Evolutionary conservation across 2,113 vertebrate species (phyloP).

Genomic region (Nerophis lumbriciformis): DNA sequence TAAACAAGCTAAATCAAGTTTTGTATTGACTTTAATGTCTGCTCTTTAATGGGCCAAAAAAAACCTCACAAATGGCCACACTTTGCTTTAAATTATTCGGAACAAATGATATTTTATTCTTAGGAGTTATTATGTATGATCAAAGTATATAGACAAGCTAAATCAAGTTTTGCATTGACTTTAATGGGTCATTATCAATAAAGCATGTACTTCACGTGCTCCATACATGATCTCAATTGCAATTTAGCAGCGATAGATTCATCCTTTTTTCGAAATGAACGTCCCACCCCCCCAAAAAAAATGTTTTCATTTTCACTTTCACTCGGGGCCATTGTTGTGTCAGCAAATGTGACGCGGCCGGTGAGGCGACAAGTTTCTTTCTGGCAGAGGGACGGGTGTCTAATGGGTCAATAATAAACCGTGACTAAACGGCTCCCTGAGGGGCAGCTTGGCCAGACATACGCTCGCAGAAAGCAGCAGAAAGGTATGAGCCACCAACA

Average conservation of each 20-base stretch:
- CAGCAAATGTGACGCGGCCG: slow-evolving; percentile 48
- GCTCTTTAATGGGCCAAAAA: too few relatives aligned
- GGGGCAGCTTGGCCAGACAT: slow-evolving; percentile 73
- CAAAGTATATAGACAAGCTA: not conserved
- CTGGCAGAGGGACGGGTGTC: slow-evolving; percentile 68
- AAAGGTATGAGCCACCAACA: slow-evolving; percentile 76
- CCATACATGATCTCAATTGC: slow-evolving; percentile 6
- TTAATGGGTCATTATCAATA: not conserved
- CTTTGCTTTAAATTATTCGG: too few relatives aligned
- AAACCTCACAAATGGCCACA: too few relatives aligned
- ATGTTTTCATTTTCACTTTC: slow-evolving; percentile 36
- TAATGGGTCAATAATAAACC: slow-evolving; percentile 78
- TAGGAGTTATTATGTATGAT: not conserved
- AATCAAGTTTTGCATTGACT: not conserved
- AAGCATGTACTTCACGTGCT: not conserved
- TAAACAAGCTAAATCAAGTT: not conserved
- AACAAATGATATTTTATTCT: not conserved
- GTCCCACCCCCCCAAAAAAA: slow-evolving; percentile 33
- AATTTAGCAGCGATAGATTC: slow-evolving; percentile 1
- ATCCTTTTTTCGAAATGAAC: slow-evolving; percentile 11
- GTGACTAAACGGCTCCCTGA: slow-evolving; percentile 76
- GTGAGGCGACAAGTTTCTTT: slow-evolving; percentile 59
- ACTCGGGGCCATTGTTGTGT: slow-evolving; percentile 35
- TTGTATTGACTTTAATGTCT: not conserved
- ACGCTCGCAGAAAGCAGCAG: slow-evolving; percentile 70